Evolutionary conservation across 2,888 invertebrate genomes (phyloP).

Genomic region (Phortica okadai): DNA sequence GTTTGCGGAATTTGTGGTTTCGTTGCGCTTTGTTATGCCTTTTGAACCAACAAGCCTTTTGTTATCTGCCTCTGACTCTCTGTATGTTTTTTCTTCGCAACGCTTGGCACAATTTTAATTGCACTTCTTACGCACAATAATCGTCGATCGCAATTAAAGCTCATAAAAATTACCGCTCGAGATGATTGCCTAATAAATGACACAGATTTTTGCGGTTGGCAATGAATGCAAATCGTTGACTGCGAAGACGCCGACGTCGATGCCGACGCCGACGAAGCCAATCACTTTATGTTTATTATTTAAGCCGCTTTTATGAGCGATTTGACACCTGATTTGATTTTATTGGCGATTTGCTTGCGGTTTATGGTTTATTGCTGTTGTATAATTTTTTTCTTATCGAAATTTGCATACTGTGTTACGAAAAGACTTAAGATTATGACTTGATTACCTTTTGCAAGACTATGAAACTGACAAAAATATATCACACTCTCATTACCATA

Average conservation of each 20-base stretch:
- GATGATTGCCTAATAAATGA: slow-evolving; percentile 28
- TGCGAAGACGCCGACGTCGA: background rate
- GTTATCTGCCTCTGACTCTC: background rate
- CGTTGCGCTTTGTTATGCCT: background rate
- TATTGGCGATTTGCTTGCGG: slow-evolving; percentile 24
- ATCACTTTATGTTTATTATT: slow-evolving; percentile 23
- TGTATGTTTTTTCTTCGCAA: background rate
- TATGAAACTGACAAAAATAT: no score
- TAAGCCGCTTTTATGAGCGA: slow-evolving; percentile 28
- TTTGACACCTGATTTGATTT: slow-evolving; percentile 29
- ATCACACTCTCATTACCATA: no score
- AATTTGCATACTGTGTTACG: background rate
- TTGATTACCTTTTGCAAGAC: background rate
- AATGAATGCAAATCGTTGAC: background rate
- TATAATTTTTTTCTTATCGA: background rate
- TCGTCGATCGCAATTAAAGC: background rate
- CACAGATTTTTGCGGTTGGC: slow-evolving; percentile 15
- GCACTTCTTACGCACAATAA: slow-evolving; percentile 7
- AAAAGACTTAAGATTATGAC: background rate
- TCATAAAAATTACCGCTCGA: background rate
- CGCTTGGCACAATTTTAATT: slow-evolving; percentile 1
- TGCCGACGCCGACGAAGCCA: background rate
- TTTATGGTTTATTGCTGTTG: slow-evolving; percentile 15
- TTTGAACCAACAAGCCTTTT: background rate
- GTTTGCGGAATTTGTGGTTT: slow-evolving; percentile 40